Base-by-base conservation (phyloP, 2,797 vertebrate genomes). In the Zenarchopterus dispar region DNA sequence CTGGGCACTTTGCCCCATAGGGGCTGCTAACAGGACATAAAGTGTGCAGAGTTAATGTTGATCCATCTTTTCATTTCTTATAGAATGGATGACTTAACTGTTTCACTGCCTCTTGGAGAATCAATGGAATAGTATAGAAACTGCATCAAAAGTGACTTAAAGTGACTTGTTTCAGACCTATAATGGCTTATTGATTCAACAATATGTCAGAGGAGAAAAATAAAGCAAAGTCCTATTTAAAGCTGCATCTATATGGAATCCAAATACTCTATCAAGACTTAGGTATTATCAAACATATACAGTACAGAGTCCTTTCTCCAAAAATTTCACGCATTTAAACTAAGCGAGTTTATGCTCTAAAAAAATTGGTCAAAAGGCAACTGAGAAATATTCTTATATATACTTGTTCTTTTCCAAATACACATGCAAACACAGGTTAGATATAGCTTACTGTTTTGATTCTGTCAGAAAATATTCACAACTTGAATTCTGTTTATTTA, bases 171-270 rank as follows among this genome's bases (percentile, higher is more conserved):
- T 51, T 53, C 31, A 16, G 79, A 44, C 23, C 50, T 63, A 23
- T 73, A 80, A 78, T 71, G 36, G 63, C 47, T 44, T 84, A 78
- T 78, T 82, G 77, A 87, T 62, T 56, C 7, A 24, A 15, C 17
- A 6, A 28, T 55, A n/a, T 42, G 23, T 43, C 26, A 13, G 5
- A 17, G 7, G 18, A 53, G 23, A 60, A 63, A 69, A 74, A 67
- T 19, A 31, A 63, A 66, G 44, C 2, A 8, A 39, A 55, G 61
- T 46, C 10, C 22, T 46, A 28, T 47, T 65, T 8, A n/a, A 39
- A 50, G 69, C 28, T 54, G 36, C 13, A 24, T 46, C 45, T 46
- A 33, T 22, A 63, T 73, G 73, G 57, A 53, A 64, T 68, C 22
- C 51, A 67, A 60, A 51, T 42, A 61, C 49, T 44, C 33, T 56